Evolutionary conservation across 2,113 vertebrate genomes (phyloP).

Genomic region (Aythya baeri): DNA sequence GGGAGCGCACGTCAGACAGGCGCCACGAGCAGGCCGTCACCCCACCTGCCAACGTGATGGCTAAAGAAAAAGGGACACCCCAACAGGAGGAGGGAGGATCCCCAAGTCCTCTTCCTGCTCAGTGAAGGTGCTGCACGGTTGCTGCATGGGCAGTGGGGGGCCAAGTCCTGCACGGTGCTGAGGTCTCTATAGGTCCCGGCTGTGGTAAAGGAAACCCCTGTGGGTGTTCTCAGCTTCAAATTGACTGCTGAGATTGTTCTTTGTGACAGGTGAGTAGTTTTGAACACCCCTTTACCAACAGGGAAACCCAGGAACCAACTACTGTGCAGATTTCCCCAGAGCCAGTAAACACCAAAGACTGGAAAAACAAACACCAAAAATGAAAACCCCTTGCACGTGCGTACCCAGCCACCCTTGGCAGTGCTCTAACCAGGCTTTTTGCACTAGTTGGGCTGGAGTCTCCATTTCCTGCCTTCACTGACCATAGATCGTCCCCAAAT

Average conservation of each 20-base stretch:
- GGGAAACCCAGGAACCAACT: neutral
- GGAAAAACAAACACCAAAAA: neutral
- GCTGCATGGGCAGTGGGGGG: neutral
- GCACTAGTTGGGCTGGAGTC: neutral
- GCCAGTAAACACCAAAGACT: neutral
- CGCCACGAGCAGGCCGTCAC: neutral
- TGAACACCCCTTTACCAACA: neutral
- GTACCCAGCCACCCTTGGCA: neutral
- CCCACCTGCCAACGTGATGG: rapidly evolving
- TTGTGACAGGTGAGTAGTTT: neutral
- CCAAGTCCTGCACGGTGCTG: rapidly evolving
- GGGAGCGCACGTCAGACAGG: neutral
- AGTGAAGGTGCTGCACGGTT: neutral
- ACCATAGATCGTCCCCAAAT: neutral
- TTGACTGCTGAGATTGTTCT: rapidly evolving
- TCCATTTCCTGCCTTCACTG: neutral
- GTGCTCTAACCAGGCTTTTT: neutral
- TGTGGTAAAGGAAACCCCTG: neutral
- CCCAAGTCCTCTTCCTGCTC: neutral
- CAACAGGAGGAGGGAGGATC: neutral
- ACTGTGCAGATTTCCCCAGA: neutral
- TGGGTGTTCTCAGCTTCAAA: neutral
- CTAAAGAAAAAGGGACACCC: neutral
- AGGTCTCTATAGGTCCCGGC: neutral
- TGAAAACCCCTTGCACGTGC: rapidly evolving